Base-by-base conservation (phyloP, 1,140 invertebrate species). In the Copidosoma floridanum region DNA sequence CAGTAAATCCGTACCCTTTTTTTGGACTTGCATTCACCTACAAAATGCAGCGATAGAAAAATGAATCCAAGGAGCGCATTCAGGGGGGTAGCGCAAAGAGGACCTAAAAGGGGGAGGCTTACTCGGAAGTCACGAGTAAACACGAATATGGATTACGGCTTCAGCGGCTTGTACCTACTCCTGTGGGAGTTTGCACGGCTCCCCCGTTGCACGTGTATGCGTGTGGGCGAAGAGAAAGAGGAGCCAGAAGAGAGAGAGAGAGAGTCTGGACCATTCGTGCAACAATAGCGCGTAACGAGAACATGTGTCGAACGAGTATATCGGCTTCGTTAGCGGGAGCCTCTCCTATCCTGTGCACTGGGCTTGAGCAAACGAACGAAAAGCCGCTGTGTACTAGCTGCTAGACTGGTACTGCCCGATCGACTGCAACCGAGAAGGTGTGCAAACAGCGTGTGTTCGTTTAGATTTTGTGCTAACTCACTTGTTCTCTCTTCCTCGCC, bases 241-340 rank as follows among this genome's bases (percentile, higher is more conserved):
- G 23, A 11, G n/a, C 18, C 21, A 18, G 35, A 14, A 3, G 16
- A 32, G 26, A 50, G 52, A 27, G 52, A 41, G 1, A 21, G 40
- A 43, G n/a, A 32, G 26, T 24, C n/a, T 8, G 37, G 16, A 41
- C 27, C n/a, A 64, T 64, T 6, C 11, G 63, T 26, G 57, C 69
- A 77, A 79, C 77, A 79, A 79, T 78, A 67, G 72, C 66, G 61
- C 69, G 71, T 77, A 79, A 77, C 69, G 73, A 78, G 72, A 75
- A 72, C 75, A 76, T 76, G 75, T 73, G 68, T 70, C 62, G 61
- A 63, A 71, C 54, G 58, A n/a, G 48, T 63, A 64, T 65, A 64
- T 65, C 29, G 61, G 66, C 68, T 69, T 70, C 67, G 66, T 74
- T 71, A 70, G 65, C 64, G 57, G 69, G 62, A 57, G 65, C 67